These are phyloP conservation scores for Capreolus pygargus DNA, from an alignment of 2,113 vertebrate genomes.

Conservation along the genomic window DNA sequence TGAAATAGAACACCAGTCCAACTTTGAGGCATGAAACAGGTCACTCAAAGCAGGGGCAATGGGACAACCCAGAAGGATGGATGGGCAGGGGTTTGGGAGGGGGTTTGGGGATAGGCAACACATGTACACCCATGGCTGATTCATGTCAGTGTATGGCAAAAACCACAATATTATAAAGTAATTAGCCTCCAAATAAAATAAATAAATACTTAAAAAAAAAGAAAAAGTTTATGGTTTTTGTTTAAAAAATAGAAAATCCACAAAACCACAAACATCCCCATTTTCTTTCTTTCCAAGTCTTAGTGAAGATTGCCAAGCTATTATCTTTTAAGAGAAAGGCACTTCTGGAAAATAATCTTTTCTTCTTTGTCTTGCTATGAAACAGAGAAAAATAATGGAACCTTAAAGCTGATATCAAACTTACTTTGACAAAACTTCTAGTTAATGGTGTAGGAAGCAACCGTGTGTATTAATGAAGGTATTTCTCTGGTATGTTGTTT, in stretches of 20 bases:
- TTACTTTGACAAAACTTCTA: slow-evolving; percentile 10
- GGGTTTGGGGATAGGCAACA: neutral
- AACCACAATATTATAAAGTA: too few relatives aligned
- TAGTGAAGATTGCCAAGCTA: neutral
- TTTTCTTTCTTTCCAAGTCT: neutral
- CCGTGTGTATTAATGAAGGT: neutral
- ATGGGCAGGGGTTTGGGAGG: neutral
- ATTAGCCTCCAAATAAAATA: too few relatives aligned
- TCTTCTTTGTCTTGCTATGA: neutral
- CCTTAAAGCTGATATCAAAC: neutral
- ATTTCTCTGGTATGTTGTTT: neutral
- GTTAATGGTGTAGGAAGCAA: neutral
- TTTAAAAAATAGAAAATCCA: neutral
- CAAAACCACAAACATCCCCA: neutral
- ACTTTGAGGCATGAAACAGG: neutral
- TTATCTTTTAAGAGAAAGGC: neutral
- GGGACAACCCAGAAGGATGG: neutral
- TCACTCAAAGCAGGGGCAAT: neutral
- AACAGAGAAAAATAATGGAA: neutral
- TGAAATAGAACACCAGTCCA: neutral
- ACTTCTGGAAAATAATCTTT: neutral
- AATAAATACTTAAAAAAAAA: too few relatives aligned
- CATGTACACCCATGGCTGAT: neutral
- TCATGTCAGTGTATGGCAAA: neutral
- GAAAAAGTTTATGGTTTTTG: neutral